Conservation (phyloP, 2,888 invertebrate genomes). For the Brachypterus glaber region DNA sequence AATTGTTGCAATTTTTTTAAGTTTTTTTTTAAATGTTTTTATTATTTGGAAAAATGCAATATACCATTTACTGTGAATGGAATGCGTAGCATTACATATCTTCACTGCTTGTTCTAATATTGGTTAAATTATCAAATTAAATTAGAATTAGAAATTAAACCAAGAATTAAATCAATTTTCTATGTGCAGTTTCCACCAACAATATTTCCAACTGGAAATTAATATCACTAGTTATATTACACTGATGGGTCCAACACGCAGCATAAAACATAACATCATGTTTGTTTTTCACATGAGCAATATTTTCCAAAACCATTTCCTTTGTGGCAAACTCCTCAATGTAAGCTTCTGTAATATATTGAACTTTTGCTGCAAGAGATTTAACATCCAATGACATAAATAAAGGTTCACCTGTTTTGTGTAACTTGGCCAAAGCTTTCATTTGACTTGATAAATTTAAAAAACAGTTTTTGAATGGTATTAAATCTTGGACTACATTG, state of each 20-base stretch:
- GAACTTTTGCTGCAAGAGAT: slow-evolving; percentile 27
- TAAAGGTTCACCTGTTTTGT: slow-evolving; percentile 29
- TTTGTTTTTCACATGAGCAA: slow-evolving; percentile 38
- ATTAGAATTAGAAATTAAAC: too few species aligned
- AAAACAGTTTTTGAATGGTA: slow-evolving; percentile 25
- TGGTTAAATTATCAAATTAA: too few species aligned
- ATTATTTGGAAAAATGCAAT: too few species aligned
- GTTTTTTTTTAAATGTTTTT: too few species aligned
- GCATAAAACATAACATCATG: slow-evolving; percentile 41
- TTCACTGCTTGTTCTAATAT: too few species aligned
- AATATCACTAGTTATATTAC: slow-evolving; percentile 34
- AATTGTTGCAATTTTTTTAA: too few species aligned
- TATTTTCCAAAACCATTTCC: slow-evolving; percentile 37
- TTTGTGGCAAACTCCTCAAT: slow-evolving; percentile 38
- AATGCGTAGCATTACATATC: too few species aligned
- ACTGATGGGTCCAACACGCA: slow-evolving; percentile 42
- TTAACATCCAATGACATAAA: slow-evolving; percentile 33
- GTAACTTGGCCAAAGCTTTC: slow-evolving; percentile 31
- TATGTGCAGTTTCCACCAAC: slow-evolving; percentile 38
- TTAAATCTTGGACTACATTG: slow-evolving; percentile 26
- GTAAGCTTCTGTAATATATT: slow-evolving; percentile 35
- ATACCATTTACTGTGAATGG: too few species aligned
- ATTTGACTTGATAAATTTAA: slow-evolving; percentile 29
- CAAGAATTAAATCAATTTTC: slow-evolving; percentile 22
- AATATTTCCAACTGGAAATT: slow-evolving; percentile 34